Percentiles rank a stretch among this genome's conserved stretches.
These are phyloP conservation scores for Rhea americana DNA, from an alignment of 2,113 vertebrate genomes.

Conservation along the genomic window DNA sequence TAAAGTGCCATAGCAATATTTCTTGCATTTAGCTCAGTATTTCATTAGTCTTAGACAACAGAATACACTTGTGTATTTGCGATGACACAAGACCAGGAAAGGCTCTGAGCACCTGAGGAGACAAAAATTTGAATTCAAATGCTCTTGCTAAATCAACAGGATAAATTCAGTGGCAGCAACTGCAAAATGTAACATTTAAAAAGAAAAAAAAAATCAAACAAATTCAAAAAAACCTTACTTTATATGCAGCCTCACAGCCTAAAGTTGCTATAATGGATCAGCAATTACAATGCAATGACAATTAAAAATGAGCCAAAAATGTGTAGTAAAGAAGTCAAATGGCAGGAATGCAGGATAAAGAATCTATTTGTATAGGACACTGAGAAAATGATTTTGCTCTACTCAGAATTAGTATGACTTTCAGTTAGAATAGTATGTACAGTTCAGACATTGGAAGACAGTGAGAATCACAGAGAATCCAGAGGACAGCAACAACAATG, in stretches of 20 bases:
- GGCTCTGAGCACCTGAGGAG: not conserved
- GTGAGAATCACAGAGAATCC: not conserved
- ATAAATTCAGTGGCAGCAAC: not conserved
- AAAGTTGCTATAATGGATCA: not conserved
- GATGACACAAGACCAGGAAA: not conserved
- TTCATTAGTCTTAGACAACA: not conserved
- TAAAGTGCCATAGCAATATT: not conserved
- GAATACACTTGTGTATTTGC: not conserved
- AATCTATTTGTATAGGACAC: accelerated
- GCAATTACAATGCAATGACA: not conserved
- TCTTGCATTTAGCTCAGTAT: not conserved
- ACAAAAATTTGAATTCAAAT: not conserved
- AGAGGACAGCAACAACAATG: not conserved
- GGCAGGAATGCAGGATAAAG: not conserved
- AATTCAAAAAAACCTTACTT: not conserved
- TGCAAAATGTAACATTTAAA: not conserved
- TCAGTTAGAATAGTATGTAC: not conserved
- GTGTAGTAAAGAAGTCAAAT: not conserved
- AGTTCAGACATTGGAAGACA: not conserved
- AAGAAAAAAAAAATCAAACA: not conserved
- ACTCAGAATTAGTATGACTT: not conserved
- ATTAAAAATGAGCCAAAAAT: not conserved
- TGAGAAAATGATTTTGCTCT: not conserved
- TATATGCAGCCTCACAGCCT: not conserved
- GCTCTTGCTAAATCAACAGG: not conserved